Percentiles rank a stretch among this genome's conserved stretches.
phyloP scores from a whole-genome alignment of 2,113 vertebrate genomes.

The Cervus canadensis region DNA sequence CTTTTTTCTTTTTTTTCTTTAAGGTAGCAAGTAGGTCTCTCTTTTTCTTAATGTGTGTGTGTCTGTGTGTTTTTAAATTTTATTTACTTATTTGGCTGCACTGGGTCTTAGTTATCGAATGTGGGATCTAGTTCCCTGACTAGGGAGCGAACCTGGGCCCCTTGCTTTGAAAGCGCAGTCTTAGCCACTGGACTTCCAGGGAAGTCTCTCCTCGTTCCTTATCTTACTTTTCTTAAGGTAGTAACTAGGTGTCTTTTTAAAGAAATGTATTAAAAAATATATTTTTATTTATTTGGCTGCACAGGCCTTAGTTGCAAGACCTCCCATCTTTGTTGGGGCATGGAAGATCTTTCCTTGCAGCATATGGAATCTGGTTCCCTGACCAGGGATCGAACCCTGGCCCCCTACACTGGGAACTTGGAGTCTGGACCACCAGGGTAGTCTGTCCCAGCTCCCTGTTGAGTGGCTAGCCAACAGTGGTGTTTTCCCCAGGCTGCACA shows the following conservation, averaged over 20 bases:
- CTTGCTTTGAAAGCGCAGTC: not conserved
- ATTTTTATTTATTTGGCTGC: not conserved
- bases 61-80: not conserved
- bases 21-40: not conserved
- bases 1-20: not conserved
- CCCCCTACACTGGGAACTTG: not conserved
- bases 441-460: not conserved
- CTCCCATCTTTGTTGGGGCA: not conserved
- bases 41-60: not conserved
- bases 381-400: not conserved
- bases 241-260: not conserved
- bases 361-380: not conserved
- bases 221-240: not conserved
- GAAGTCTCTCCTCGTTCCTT: not conserved
- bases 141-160: not conserved
- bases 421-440: not conserved
- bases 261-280: not conserved
- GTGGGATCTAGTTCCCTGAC: not conserved
- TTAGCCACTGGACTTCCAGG: not conserved
- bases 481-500: rapidly evolving
- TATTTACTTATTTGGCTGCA: not conserved
- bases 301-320: not conserved
- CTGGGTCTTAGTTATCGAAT: not conserved
- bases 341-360: not conserved
- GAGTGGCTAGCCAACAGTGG: not conserved